Percentiles rank a stretch among this genome's conserved stretches.
Evolutionary conservation across 2,888 invertebrate genomes (phyloP).

Genomic region (Aleiodes leptofemur): DNA sequence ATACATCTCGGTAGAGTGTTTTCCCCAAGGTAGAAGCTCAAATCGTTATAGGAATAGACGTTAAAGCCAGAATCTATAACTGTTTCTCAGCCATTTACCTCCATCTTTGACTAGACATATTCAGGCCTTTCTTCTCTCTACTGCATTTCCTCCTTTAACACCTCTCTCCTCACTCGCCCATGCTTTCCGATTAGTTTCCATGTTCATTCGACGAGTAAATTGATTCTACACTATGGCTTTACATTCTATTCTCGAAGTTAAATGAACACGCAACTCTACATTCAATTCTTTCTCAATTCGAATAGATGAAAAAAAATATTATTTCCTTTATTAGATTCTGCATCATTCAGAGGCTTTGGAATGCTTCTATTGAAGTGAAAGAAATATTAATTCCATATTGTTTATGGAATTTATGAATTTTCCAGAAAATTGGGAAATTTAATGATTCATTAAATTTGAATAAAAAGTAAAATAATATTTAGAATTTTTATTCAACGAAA

Average conservation of each 20-base stretch:
- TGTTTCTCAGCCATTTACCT: conserved; percentile 21
- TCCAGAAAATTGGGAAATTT: no score
- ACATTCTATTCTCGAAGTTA: conserved; percentile 7
- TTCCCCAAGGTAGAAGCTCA: neutral
- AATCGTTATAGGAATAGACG: conserved; percentile 22
- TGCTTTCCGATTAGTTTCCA: conserved; percentile 33
- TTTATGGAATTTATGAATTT: no score
- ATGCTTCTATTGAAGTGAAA: no score
- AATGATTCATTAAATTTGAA: no score
- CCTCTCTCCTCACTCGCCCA: conserved; percentile 4
- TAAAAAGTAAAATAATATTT: no score
- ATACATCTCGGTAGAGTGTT: neutral
- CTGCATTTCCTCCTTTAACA: conserved; percentile 1
- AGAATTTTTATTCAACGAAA: no score
- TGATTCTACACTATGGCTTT: no score
- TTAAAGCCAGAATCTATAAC: conserved; percentile 27
- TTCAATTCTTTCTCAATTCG: neutral
- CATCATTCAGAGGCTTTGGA: neutral
- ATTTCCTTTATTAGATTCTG: neutral
- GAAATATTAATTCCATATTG: no score
- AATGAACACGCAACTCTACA: conserved; percentile 12
- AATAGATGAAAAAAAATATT: neutral
- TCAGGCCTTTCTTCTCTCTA: neutral
- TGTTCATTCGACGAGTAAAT: conserved; percentile 30
- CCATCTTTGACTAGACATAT: conserved; percentile 24